phyloP scores from a whole-genome alignment of 2,888 invertebrate species.

The Julus scanicus region DNA sequence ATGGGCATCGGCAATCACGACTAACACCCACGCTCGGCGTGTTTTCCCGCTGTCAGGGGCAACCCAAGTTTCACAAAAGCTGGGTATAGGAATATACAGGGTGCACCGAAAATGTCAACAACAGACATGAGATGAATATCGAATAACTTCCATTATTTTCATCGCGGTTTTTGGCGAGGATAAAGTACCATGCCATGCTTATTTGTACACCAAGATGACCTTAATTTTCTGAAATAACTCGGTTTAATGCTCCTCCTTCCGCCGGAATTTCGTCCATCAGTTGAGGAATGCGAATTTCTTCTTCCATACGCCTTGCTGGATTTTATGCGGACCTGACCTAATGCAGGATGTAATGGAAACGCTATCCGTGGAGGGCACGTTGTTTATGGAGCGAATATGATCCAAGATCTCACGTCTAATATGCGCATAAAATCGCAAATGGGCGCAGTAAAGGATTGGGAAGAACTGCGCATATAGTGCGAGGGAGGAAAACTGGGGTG shows the following conservation, averaged over 20 bases:
- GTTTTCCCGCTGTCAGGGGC: background rate
- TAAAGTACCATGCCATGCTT: background rate
- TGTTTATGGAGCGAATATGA: constrained; percentile 35
- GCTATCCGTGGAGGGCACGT: background rate
- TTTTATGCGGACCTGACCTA: background rate
- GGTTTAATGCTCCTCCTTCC: constrained; percentile 10
- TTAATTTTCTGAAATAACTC: constrained; percentile 8
- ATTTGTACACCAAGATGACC: background rate
- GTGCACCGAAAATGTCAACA: background rate
- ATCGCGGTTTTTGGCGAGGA: background rate
- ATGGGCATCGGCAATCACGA: background rate
- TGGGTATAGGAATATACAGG: background rate
- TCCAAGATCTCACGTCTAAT: constrained; percentile 4
- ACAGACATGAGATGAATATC: background rate
- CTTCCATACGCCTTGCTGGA: background rate
- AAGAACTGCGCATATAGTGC: background rate
- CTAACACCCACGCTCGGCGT: background rate
- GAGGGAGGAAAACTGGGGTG: background rate
- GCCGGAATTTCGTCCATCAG: constrained; percentile 39
- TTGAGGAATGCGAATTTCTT: background rate
- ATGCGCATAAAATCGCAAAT: constrained; percentile 29
- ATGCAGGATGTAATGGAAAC: background rate
- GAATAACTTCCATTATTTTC: background rate
- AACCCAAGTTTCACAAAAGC: background rate
- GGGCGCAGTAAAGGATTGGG: background rate